These are phyloP conservation scores for Tadarida brasiliensis DNA, from an alignment of 2,797 vertebrate genomes.

Conservation along the genomic window DNA sequence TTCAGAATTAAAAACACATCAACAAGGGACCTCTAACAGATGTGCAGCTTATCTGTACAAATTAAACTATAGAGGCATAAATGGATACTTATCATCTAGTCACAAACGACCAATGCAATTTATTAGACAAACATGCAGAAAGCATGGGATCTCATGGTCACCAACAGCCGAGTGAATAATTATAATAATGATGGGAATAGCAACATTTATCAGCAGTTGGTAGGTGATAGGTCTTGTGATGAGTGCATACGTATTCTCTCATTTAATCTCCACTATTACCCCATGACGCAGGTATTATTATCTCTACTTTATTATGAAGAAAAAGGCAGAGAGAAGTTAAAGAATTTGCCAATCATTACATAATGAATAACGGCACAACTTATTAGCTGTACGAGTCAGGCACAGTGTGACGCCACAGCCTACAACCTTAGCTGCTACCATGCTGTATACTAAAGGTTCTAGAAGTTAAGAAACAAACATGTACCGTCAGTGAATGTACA, in stretches of 20 bases:
- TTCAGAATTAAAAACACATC: slow-evolving; percentile 14
- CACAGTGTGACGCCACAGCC: background rate
- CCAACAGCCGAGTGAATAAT: background rate
- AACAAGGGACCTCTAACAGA: background rate
- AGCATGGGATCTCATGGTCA: background rate
- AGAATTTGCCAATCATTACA: background rate
- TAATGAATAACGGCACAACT: background rate
- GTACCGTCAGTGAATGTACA: background rate
- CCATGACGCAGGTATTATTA: background rate
- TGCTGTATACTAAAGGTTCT: background rate
- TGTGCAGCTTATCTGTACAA: background rate
- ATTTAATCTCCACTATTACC: background rate
- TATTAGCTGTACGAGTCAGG: background rate
- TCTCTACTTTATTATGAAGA: background rate
- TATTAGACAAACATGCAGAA: background rate
- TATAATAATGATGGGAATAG: background rate
- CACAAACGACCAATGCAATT: background rate
- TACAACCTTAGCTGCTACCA: background rate
- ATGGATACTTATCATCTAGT: background rate
- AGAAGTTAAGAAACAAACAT: background rate
- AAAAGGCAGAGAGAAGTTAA: background rate
- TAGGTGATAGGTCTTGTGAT: background rate
- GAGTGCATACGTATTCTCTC: background rate
- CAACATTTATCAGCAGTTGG: background rate
- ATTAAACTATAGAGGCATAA: background rate